phyloP scores from a whole-genome alignment of 1,140 invertebrate species.

The Diachasmimorpha longicaudata region DNA sequence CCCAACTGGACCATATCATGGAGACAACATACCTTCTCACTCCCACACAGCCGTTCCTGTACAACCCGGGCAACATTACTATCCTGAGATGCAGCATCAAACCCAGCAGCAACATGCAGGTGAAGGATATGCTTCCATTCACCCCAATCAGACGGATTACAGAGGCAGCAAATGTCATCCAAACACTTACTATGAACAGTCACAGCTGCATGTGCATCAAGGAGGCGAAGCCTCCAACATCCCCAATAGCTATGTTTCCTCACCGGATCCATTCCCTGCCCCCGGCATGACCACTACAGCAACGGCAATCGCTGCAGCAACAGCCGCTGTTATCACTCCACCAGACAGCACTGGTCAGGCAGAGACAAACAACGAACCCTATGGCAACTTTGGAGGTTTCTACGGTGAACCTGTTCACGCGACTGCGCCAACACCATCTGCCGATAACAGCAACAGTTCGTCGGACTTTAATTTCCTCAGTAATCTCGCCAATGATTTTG shows the following conservation, averaged over 20 bases:
- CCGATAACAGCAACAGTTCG: conserved; percentile 86
- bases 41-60: conserved; percentile 35
- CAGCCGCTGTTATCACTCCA: conserved; percentile 67
- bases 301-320: conserved; percentile 64
- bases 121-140: conserved; percentile 46
- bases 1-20: conserved; percentile 44
- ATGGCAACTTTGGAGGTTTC: conserved; percentile 73
- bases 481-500: conserved; percentile 88
- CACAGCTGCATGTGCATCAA: conserved; percentile 58
- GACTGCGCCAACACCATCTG: conserved; percentile 61
- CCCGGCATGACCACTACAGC: conserved; percentile 64
- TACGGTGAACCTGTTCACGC: conserved; percentile 66
- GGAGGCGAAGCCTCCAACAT: conserved; percentile 62
- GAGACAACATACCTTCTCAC: conserved; percentile 44
- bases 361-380: conserved; percentile 67
- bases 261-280: conserved; percentile 59
- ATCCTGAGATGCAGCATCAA: conserved; percentile 50
- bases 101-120: conserved; percentile 37
- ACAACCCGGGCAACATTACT: conserved; percentile 49
- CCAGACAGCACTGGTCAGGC: conserved; percentile 65
- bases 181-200: conserved; percentile 57
- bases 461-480: conserved; percentile 92
- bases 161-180: conserved; percentile 49
- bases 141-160: conserved; percentile 43
- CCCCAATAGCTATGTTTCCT: conserved; percentile 59